These are phyloP conservation scores for Picus viridis DNA, from an alignment of 2,797 vertebrate genomes.

Conservation along the genomic window DNA sequence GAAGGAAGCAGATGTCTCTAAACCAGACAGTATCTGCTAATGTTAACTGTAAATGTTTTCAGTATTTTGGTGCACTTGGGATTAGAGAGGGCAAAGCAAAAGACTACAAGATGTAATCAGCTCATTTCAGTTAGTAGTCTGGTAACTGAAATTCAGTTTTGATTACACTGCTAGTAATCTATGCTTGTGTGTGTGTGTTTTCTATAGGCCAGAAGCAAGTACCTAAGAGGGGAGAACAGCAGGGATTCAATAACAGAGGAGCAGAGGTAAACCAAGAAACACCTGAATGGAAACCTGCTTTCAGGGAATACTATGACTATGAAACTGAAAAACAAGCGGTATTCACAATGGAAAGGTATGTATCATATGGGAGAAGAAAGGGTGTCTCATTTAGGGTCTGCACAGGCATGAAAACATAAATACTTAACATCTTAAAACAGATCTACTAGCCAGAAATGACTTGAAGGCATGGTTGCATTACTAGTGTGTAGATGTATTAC, in stretches of 20 bases:
- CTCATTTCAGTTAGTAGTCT: neutral
- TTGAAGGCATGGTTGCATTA: neutral
- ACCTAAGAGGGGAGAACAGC: slow-evolving; percentile 62
- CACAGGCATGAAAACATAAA: neutral
- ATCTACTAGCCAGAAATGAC: neutral
- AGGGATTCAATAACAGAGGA: slow-evolving; percentile 56
- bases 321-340: slow-evolving; percentile 73
- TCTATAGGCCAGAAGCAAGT: slow-evolving; percentile 74
- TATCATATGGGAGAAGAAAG: neutral
- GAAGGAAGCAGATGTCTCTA: neutral
- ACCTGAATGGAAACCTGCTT: slow-evolving; percentile 68
- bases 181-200: neutral
- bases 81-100: neutral
- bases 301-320: slow-evolving; percentile 69
- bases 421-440: neutral
- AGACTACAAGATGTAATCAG: neutral
- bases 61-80: neutral
- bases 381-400: neutral
- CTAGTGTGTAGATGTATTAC: neutral
- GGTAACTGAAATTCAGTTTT: neutral
- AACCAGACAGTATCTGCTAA: neutral
- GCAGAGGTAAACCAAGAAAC: slow-evolving; percentile 72
- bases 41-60: neutral
- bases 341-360: slow-evolving; percentile 78
- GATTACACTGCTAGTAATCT: neutral